A percentile compares a stretch with the other conserved stretches of the same genome.
Evolutionary conservation across 2,113 vertebrate genomes (phyloP).

Genomic region (Manacus vitellinus): DNA sequence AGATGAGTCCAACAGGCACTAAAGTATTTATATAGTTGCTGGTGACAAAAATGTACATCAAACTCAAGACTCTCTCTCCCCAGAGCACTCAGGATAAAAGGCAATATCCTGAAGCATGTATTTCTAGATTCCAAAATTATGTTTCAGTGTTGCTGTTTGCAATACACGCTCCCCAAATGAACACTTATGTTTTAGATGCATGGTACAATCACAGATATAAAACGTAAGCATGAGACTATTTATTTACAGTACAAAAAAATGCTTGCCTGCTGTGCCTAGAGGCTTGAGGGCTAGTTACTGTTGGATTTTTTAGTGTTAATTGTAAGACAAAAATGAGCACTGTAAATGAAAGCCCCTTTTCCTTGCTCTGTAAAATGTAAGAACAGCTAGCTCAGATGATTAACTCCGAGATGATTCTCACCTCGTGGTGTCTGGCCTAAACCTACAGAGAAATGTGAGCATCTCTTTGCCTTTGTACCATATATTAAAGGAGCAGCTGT

Average conservation of each 20-base stretch:
- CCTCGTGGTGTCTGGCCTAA: background rate
- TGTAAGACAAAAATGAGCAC: background rate
- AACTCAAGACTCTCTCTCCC: background rate
- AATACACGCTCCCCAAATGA: constrained; percentile 26
- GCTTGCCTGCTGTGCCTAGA: background rate
- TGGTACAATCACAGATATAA: constrained; percentile 5
- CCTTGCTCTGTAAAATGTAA: background rate
- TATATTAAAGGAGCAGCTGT: background rate
- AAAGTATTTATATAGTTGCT: constrained; percentile 32
- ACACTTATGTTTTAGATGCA: constrained; percentile 15
- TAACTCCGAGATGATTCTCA: background rate
- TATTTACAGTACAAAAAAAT: background rate
- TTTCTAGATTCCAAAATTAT: background rate
- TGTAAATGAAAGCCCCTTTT: background rate
- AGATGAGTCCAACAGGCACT: constrained; percentile 12
- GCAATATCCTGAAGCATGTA: constrained; percentile 22
- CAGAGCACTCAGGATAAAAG: background rate
- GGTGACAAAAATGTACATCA: constrained; percentile 2
- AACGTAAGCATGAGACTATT: background rate
- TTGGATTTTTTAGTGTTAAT: background rate
- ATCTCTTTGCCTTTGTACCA: background rate
- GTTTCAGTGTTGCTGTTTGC: constrained; percentile 3
- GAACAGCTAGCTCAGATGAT: background rate
- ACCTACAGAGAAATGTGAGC: background rate
- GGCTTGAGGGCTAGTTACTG: background rate